A percentile compares a stretch with the other conserved stretches of the same genome.
Evolutionary conservation across 37 sponge, comb jelly and placozoan genomes (phyloP).

Genomic region (Dysidea cf. avara): DNA sequence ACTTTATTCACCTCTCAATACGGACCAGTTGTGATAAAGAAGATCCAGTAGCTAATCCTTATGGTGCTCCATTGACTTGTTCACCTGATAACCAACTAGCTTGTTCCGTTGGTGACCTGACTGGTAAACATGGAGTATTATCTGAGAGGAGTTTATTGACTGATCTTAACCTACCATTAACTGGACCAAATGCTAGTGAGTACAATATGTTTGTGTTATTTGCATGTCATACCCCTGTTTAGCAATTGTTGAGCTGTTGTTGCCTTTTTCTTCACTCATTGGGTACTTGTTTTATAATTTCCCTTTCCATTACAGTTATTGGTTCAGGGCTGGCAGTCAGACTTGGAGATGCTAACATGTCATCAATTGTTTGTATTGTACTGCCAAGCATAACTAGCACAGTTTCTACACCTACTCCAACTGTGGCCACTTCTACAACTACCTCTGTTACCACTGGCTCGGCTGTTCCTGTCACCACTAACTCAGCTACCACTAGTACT

Average conservation of each 20-base stretch:
- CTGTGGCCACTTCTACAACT: background rate
- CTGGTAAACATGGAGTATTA: constrained; percentile 50
- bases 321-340: background rate
- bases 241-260: background rate
- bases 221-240: background rate
- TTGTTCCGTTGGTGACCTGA: background rate
- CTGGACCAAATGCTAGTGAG: constrained; percentile 51
- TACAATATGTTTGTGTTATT: background rate
- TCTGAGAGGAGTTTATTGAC: constrained; percentile 41
- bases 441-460: too few species aligned
- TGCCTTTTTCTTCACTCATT: background rate
- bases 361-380: background rate
- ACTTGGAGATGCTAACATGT: background rate
- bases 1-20: too few species aligned
- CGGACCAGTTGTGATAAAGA: background rate
- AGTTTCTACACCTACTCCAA: too few species aligned
- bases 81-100: background rate
- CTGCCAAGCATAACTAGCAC: too few species aligned
- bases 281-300: background rate
- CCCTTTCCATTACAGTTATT: background rate
- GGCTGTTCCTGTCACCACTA: too few species aligned
- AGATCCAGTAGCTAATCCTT: background rate
- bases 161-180: constrained; percentile 70
- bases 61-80: background rate
- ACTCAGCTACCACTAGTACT: too few species aligned